These are phyloP conservation scores for Oreonectes daqikongensis DNA, from an alignment of 2,797 vertebrate species.

Conservation along the genomic window DNA sequence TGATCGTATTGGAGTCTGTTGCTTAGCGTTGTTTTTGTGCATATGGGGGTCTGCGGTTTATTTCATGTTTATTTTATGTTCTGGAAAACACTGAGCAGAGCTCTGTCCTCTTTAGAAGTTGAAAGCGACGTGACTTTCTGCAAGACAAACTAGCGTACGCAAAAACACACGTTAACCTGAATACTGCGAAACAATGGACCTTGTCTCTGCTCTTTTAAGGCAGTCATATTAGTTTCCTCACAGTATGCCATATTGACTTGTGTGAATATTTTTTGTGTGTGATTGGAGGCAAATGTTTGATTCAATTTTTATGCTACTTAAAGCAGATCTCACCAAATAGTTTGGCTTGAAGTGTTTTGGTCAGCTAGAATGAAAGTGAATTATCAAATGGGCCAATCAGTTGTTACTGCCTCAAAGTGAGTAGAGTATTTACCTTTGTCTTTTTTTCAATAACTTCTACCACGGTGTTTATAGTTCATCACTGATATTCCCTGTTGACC, in stretches of 20 bases:
- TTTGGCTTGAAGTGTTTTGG: constrained; percentile 24
- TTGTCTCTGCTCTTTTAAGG: constrained; percentile 27
- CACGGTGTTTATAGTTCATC: background rate
- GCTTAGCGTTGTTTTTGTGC: constrained; percentile 47
- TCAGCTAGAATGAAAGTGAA: constrained; percentile 1
- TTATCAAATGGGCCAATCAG: background rate
- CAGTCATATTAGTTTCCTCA: constrained; percentile 28
- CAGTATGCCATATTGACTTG: constrained; percentile 30
- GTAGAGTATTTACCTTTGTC: background rate
- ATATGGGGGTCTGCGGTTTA: constrained; percentile 45
- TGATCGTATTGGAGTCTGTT: constrained; percentile 42
- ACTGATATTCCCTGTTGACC: background rate
- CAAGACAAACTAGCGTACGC: constrained; percentile 32
- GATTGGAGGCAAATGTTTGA: background rate
- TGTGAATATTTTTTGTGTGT: constrained; percentile 15
- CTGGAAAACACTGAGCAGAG: constrained; percentile 54
- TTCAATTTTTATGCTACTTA: constrained; percentile 11
- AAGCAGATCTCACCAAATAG: background rate
- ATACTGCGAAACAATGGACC: background rate
- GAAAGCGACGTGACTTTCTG: constrained; percentile 20
- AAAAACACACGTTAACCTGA: constrained; percentile 12
- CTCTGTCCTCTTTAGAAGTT: constrained; percentile 46
- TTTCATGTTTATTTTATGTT: constrained; percentile 51
- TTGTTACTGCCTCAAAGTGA: background rate
- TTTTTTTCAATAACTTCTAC: background rate